Conservation (phyloP, 1,140 invertebrate genomes). For the Drosophila asahinai region DNA sequence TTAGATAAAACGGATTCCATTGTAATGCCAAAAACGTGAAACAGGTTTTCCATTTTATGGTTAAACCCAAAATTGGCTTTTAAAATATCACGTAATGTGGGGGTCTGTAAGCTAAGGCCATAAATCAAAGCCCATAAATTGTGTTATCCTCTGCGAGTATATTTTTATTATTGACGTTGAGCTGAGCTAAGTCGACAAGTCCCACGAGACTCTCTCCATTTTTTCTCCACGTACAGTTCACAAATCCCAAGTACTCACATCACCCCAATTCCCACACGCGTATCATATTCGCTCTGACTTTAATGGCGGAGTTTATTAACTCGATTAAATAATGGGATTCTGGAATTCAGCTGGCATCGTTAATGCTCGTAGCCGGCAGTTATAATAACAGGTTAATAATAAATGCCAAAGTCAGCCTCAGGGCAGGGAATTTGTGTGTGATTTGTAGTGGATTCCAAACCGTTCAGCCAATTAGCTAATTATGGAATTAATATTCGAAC, state of each 20-base stretch:
- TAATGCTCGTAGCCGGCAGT: conserved; percentile 1
- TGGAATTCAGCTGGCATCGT: conserved; percentile 16
- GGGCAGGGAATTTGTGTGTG: neutral
- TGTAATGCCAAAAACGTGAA: neutral
- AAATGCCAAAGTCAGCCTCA: neutral
- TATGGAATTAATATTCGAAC: neutral
- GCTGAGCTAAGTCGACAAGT: conserved; percentile 2
- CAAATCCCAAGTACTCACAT: conserved; percentile 1
- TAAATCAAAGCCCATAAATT: conserved; percentile 22
- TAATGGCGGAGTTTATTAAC: conserved; percentile 26
- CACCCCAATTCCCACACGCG: conserved; percentile 10
- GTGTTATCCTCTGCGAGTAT: conserved; percentile 1
- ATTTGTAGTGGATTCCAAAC: conserved; percentile 1
- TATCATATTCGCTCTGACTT: conserved; percentile 9
- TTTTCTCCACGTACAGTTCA: neutral
- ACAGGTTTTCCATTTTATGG: conserved; percentile 7
- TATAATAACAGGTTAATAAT: neutral
- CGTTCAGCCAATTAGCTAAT: neutral
- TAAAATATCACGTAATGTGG: conserved; percentile 12
- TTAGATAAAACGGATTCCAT: neutral
- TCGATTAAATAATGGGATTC: conserved; percentile 18
- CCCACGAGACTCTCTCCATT: neutral
- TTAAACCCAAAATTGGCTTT: conserved; percentile 11
- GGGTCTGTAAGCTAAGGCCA: neutral
- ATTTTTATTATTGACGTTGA: conserved; percentile 12